Percentiles rank a stretch among this genome's conserved stretches.
These are phyloP conservation scores for Drosophila tani DNA, from an alignment of 1,140 invertebrate species.

Conservation along the genomic window DNA sequence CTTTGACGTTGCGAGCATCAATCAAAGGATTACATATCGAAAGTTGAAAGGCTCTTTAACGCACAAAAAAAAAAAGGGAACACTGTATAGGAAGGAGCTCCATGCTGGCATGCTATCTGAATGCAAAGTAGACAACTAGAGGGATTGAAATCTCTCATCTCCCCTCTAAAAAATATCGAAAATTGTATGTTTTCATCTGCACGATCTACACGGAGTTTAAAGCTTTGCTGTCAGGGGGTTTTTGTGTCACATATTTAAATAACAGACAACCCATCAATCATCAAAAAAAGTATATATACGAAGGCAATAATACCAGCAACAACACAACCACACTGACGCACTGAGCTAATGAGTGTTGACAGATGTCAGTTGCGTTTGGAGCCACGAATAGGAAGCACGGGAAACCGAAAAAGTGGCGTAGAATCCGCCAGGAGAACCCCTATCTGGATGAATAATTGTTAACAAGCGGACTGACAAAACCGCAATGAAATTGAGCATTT, in stretches of 20 bases:
- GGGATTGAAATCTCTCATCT: slow-evolving; percentile 14
- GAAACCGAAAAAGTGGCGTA: slow-evolving; percentile 12
- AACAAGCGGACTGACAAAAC: slow-evolving; percentile 64
- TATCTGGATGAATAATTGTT: slow-evolving; percentile 45
- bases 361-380: slow-evolving; percentile 43
- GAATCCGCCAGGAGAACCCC: slow-evolving; percentile 7
- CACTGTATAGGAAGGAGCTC: background rate
- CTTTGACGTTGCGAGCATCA: slow-evolving; percentile 70
- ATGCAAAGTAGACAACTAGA: slow-evolving; percentile 67
- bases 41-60: slow-evolving; percentile 72
- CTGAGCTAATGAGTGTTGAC: slow-evolving; percentile 70
- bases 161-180: slow-evolving; percentile 17
- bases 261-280: slow-evolving; percentile 70
- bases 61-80: slow-evolving; percentile 47
- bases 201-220: slow-evolving; percentile 50
- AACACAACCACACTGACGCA: slow-evolving; percentile 24
- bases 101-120: slow-evolving; percentile 65
- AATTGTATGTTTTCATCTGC: slow-evolving; percentile 58
- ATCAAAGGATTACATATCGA: slow-evolving; percentile 82
- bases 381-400: slow-evolving; percentile 3
- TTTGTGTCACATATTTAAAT: slow-evolving; percentile 62
- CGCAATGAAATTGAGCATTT: slow-evolving; percentile 64
- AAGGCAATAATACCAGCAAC: slow-evolving; percentile 7
- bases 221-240: slow-evolving; percentile 54
- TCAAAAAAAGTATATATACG: slow-evolving; percentile 34